phyloP scores from a whole-genome alignment of 30 jellyfish, hydroid and myxozoan species.

The Aurelia coerulea region DNA sequence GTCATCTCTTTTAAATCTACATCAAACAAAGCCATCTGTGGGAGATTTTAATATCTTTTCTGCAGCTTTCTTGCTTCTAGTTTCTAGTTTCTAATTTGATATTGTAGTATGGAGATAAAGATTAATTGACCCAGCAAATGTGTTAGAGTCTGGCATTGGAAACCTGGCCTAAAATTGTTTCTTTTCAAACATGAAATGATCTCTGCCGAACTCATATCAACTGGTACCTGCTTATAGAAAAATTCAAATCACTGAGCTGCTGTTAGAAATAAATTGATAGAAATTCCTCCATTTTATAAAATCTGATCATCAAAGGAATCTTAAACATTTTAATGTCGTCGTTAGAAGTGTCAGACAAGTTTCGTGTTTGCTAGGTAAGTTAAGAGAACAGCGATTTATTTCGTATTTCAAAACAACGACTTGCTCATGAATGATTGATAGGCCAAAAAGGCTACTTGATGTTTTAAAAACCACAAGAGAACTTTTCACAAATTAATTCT shows the following conservation, averaged over 20 bases:
- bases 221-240: slow-evolving; percentile 63
- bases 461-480: slow-evolving; percentile 7
- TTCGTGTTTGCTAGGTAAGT: slow-evolving; percentile 6
- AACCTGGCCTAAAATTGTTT: slow-evolving; percentile 19
- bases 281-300: no score
- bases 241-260: not conserved
- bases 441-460: slow-evolving; percentile 67
- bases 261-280: not conserved
- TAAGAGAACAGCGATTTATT: slow-evolving; percentile 56
- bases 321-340: no score
- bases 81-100: no score
- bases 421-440: slow-evolving; percentile 53
- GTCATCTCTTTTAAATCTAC: not conserved
- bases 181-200: slow-evolving; percentile 43
- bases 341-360: not conserved
- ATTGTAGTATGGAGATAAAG: no score
- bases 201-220: slow-evolving; percentile 57
- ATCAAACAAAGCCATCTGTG: slow-evolving; percentile 18
- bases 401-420: slow-evolving; percentile 47
- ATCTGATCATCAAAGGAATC: no score
- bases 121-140: no score
- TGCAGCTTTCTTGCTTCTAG: no score
- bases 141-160: not conserved
- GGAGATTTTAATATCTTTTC: no score
- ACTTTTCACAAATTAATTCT: not conserved